Base-by-base conservation (phyloP, 2,113 vertebrate genomes). In the Circaetus gallicus region DNA sequence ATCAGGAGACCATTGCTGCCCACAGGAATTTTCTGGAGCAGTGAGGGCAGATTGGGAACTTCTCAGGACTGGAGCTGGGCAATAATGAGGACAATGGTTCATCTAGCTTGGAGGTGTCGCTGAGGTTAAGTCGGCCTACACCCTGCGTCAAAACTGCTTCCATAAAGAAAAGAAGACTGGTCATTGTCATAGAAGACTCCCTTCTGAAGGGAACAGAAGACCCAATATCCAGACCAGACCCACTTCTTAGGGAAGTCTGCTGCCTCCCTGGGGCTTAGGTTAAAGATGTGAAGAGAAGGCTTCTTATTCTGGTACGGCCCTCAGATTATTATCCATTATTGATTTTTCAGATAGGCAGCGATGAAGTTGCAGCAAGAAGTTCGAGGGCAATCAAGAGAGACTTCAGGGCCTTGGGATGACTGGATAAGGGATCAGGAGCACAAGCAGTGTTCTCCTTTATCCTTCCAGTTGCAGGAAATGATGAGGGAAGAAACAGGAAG, bases 41-140 rank as follows among this genome's bases (percentile, higher is more conserved):
- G 16, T 0, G 0, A 31, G 11, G 11, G 13, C 10, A 3, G 45
- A 49, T 9, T 84, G 32, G 28, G 38, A 78, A 26, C 26, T 87
- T 66, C 29, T 21, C 20, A 43, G 47, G 86, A 49, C 42, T 71
- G 56, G 53, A 89, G 29, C 34, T 38, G 56, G 32, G 6, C 49
- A 7, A 26, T 17, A n/a, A 38, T 24, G 65, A 72, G 43, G 43
- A 52, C 11, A 5, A 9, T 2, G 1, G 19, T 40, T 80, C 38
- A 34, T 47, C 34, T 52, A 11, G 11, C 1, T 66, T 53, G 20
- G 32, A 22, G 32, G 32, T 53, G 32, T 58, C 20, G 1, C 32
- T 20, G 13, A 86, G 40, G 67, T 32, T 47, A 67, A 40, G 59
- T 47, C 16, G 40, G 52, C 38, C 16, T 47, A 36, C 2, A 3